Evolutionary conservation across 1,140 invertebrate genomes (phyloP), one percentile per base, ranked within the genome.

Genomic region (Coptotermes formosanus): DNA sequence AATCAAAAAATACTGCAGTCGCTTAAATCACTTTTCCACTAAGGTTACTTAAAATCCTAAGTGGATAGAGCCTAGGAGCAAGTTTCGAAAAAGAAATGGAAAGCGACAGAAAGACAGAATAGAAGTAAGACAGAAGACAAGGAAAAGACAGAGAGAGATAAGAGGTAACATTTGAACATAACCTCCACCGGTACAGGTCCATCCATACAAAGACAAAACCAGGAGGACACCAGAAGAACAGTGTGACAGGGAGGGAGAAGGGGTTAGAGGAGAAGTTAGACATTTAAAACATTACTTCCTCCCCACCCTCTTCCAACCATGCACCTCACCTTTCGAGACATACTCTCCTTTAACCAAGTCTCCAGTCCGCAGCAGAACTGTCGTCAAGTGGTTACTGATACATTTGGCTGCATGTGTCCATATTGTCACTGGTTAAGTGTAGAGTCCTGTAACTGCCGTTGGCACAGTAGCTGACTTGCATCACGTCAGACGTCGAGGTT

Each of bases 121-220:
- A 59, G 21, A 59, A 23, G 55, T 59, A 30, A 75, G 19, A 75
- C 25, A 75, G 25, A 30, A 75, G 14, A 55, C 14, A 55, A 16
- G 9, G 48, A 19, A 21, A 19, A 55, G 14, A n/a, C n/a, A n/a
- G 9, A 75, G 64, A 16, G n/a, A 75, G n/a, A 30, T 11, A 75
- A 75, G 64, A 75, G 25, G n/a, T 75, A 75, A 75, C 64, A 75
- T 75, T 75, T 75, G 25, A 75, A 75, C 64, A 75, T 75, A 75
- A 75, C 64, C 64, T 75, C 64, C n/a, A 75, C 30, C 25, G 7
- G 64, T n/a, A n/a, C 64, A 30, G 16, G 14, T 30, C 64, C 59
- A 16, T n/a, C 59, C 64, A 75, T 75, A 75, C 64, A 75, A 75
- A 75, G 64, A n/a, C 64, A 75, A 75, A 75, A 30, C 64, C 64